Conservation (phyloP, 2,113 vertebrate genomes). For the Phyllostomus hastatus region DNA sequence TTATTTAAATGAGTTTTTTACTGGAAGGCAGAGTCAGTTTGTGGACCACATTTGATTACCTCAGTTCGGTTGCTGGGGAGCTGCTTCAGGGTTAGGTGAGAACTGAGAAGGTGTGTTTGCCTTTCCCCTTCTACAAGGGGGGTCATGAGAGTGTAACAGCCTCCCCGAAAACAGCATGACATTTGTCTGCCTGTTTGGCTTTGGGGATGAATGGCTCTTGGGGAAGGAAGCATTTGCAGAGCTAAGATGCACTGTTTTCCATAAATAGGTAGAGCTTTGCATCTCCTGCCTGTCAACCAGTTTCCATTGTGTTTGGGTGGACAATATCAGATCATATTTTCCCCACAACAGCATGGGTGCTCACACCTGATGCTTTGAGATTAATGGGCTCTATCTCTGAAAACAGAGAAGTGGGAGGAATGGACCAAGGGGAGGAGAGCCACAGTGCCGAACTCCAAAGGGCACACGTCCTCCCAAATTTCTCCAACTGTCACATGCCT, state of each 20-base stretch:
- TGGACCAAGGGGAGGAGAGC: not conserved
- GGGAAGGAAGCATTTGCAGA: slow-evolving; percentile 26
- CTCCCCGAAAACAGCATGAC: not conserved
- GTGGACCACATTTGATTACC: not conserved
- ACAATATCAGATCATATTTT: not conserved
- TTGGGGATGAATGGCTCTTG: not conserved
- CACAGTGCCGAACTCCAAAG: not conserved
- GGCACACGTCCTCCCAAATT: not conserved
- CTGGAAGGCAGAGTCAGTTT: not conserved
- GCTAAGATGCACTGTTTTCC: not conserved
- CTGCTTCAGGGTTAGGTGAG: not conserved
- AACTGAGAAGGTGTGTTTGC: not conserved
- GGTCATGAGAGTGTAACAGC: not conserved
- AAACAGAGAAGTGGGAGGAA: not conserved
- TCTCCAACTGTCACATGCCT: not conserved
- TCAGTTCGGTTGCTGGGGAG: not conserved
- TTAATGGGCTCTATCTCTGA: not conserved
- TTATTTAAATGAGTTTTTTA: slow-evolving; percentile 51
- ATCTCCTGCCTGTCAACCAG: slow-evolving; percentile 28
- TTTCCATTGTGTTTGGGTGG: not conserved
- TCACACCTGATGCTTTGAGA: not conserved
- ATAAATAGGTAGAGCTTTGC: not conserved
- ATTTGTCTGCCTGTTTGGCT: not conserved
- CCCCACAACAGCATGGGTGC: not conserved
- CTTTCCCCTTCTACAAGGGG: not conserved